Conservation (phyloP, 2,888 invertebrate genomes). For the Lithophane semibrunnea region DNA sequence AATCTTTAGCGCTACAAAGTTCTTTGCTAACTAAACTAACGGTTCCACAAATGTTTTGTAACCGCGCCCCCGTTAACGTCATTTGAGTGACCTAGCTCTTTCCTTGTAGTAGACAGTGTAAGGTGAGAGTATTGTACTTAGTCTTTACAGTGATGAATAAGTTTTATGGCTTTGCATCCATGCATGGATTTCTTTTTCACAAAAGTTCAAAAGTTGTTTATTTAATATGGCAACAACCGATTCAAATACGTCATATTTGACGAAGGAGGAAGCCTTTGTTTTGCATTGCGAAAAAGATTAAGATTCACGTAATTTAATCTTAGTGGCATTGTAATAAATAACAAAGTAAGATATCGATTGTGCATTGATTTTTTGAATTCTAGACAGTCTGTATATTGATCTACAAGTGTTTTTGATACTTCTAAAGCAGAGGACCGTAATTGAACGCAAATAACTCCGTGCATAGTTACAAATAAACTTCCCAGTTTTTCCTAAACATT, state of each 20-base stretch:
- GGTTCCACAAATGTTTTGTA: too few relatives aligned
- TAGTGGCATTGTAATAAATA: slow-evolving; percentile 37
- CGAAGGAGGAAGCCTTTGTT: slow-evolving; percentile 67
- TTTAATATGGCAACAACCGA: slow-evolving; percentile 49
- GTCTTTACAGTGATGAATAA: too few relatives aligned
- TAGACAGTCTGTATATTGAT: background rate
- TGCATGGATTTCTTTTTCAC: background rate
- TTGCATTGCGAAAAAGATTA: slow-evolving; percentile 58
- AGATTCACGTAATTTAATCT: slow-evolving; percentile 23
- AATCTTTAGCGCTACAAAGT: too few relatives aligned
- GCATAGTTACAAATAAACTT: slow-evolving; percentile 46
- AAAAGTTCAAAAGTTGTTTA: background rate
- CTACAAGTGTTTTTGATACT: slow-evolving; percentile 30
- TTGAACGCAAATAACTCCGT: slow-evolving; percentile 42
- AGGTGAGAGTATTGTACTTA: too few relatives aligned
- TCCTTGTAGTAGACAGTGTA: too few relatives aligned
- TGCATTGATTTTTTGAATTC: slow-evolving; percentile 23
- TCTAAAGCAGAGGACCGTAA: slow-evolving; percentile 27
- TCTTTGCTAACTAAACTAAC: too few relatives aligned
- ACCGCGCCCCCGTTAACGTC: too few relatives aligned
- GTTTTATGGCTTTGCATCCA: too few relatives aligned
- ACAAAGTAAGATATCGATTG: slow-evolving; percentile 52
- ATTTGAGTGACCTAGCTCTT: too few relatives aligned
- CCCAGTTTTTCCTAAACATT: slow-evolving; percentile 36
- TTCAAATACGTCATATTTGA: slow-evolving; percentile 57